Conservation (phyloP, 2,797 vertebrate species). For the Neostethus bicornis region DNA sequence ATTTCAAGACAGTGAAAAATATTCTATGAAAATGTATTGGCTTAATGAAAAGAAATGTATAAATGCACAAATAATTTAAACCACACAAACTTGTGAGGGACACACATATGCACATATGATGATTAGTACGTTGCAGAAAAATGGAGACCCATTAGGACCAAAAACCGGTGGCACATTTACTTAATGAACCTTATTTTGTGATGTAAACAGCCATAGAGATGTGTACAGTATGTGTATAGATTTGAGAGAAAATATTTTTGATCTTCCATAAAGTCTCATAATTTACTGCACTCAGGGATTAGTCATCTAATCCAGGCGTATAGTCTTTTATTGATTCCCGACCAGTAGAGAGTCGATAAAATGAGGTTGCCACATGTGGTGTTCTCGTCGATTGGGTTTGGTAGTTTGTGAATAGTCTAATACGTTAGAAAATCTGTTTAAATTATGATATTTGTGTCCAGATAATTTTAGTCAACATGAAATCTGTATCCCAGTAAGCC, state of each 20-base stretch:
- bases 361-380: conserved; percentile 1
- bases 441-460: background rate
- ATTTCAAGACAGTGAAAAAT: too few species aligned
- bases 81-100: background rate
- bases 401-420: background rate
- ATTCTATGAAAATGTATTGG: too few species aligned
- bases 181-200: conserved; percentile 58
- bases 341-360: conserved; percentile 16
- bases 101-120: conserved; percentile 11
- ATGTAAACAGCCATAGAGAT: conserved; percentile 63
- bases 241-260: conserved; percentile 9
- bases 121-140: conserved; percentile 21
- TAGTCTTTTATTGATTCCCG: conserved; percentile 41
- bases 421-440: conserved; percentile 1
- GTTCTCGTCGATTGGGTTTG: conserved; percentile 1
- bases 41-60: too few species aligned
- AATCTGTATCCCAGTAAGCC: conserved; percentile 19
- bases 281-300: conserved; percentile 45
- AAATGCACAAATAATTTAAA: too few species aligned
- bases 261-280: conserved; percentile 46
- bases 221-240: background rate
- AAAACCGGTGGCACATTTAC: conserved; percentile 48
- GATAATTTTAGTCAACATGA: conserved; percentile 10
- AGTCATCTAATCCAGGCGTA: conserved; percentile 61
- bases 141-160: conserved; percentile 44